Evolutionary conservation across 1,140 invertebrate genomes (phyloP).

Genomic region (Lethrus apterus): DNA sequence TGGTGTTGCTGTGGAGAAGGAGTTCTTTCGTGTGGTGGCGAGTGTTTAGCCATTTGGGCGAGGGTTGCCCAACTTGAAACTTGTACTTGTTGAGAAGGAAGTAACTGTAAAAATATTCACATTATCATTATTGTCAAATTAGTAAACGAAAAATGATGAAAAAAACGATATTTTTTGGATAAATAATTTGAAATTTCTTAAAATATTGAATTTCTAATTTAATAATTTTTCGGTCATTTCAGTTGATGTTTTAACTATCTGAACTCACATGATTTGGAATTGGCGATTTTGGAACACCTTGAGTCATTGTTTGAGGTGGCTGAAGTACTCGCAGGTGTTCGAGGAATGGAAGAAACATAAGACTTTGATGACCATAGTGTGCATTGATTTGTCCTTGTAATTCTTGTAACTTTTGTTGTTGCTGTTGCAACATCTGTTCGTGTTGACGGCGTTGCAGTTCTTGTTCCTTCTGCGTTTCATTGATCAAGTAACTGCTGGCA

Average conservation of each 20-base stretch:
- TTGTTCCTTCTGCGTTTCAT: constrained; percentile 41
- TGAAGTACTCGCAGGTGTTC: constrained; percentile 45
- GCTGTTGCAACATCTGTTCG: constrained; percentile 45
- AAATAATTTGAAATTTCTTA: not conserved
- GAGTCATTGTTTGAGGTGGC: constrained; percentile 24
- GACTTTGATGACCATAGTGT: constrained; percentile 39
- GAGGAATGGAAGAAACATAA: constrained; percentile 51
- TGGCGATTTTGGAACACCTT: constrained; percentile 27
- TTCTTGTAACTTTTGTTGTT: constrained; percentile 48
- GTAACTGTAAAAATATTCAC: constrained; percentile 33
- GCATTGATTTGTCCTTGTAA: constrained; percentile 42
- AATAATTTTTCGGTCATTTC: no score
- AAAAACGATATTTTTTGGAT: not conserved
- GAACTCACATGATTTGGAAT: constrained; percentile 36
- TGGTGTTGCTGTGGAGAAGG: constrained; percentile 42
- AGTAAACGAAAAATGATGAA: not conserved
- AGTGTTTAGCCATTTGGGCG: constrained; percentile 38
- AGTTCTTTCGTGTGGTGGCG: constrained; percentile 38
- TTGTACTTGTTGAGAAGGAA: constrained; percentile 38
- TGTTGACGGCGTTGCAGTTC: constrained; percentile 41
- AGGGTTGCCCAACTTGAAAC: constrained; percentile 37
- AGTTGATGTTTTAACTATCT: no score
- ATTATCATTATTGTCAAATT: not conserved
- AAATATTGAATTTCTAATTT: constrained; percentile 2
- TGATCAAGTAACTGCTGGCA: constrained; percentile 23